Base-by-base conservation (phyloP, 1,140 invertebrate species). In the Stratiolaelaps scimitus region DNA sequence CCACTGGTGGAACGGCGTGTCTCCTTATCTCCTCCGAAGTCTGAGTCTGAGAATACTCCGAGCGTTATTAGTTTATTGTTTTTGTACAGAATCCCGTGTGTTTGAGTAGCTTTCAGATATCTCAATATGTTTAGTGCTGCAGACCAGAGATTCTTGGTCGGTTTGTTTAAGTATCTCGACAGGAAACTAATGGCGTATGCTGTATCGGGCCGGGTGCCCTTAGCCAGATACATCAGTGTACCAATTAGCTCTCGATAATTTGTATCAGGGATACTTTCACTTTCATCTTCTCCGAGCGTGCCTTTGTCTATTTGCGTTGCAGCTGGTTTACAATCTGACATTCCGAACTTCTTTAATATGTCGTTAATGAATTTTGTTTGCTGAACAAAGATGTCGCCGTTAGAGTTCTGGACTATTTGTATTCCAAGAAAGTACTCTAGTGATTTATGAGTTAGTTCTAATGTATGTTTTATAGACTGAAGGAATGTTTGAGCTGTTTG, bases 171-270 rank as follows among this genome's bases (percentile, higher is more conserved):
- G n/a, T n/a, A 45, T 45, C 44, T 45, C n/a, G 44, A 13, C 44
- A 45, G 44, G 44, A 13, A 45, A 45, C 13, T 13, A 13, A 45
- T n/a, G 13, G 44, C 13, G n/a, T 13, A 45, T n/a, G 44, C 44
- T 13, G n/a, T 45, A n/a, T 45, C 44, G 13, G n/a, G 13, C 13
- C 44, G 44, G 13, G 13, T 13, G 13, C 44, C 44, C 13, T 13
- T 45, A 45, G 44, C 44, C 44, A 45, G 44, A 45, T n/a, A 45
- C 13, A 45, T 13, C n/a, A 45, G n/a, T 45, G 44, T n/a, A 13
- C 44, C 44, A 45, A 45, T 45, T 45, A 45, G 44, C 44, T 45
- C 13, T 45, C n/a, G 13, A n/a, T 45, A 45, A 13, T n/a, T 45
- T 13, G 44, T 45, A n/a, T n/a, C n/a, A n/a, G 13, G 13, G n/a